Evolutionary conservation across 2,113 vertebrate species (phyloP).

Genomic region (Cottus gobio): DNA sequence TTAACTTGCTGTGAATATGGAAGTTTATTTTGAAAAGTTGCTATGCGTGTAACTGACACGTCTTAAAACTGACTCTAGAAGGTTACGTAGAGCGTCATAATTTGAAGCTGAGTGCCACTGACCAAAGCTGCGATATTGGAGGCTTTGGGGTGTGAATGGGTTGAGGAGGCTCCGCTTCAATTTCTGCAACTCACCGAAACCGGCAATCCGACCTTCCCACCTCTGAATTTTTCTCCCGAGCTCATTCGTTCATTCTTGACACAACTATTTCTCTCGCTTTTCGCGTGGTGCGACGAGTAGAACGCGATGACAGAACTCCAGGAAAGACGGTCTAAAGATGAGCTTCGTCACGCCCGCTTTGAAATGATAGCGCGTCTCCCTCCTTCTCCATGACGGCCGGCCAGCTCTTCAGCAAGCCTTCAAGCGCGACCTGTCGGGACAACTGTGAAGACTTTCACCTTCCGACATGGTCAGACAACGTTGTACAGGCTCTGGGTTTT

Average conservation of each 20-base stretch:
- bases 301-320: background rate
- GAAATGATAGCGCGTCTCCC: background rate
- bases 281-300: background rate
- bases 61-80: background rate
- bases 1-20: background rate
- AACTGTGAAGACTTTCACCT: background rate
- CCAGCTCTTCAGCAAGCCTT: background rate
- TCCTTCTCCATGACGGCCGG: background rate
- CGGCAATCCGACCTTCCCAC: background rate
- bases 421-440: background rate
- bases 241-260: background rate
- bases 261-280: background rate
- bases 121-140: background rate
- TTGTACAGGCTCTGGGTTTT: too few species aligned
- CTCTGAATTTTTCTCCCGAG: background rate
- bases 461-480: background rate
- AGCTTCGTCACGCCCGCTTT: background rate
- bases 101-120: background rate
- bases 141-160: background rate
- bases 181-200: background rate
- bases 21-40: background rate
- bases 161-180: background rate
- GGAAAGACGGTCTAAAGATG: background rate
- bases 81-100: background rate
- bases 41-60: background rate